These are phyloP conservation scores for Paguma larvata DNA, from an alignment of 2,797 vertebrate species.

Conservation along the genomic window DNA sequence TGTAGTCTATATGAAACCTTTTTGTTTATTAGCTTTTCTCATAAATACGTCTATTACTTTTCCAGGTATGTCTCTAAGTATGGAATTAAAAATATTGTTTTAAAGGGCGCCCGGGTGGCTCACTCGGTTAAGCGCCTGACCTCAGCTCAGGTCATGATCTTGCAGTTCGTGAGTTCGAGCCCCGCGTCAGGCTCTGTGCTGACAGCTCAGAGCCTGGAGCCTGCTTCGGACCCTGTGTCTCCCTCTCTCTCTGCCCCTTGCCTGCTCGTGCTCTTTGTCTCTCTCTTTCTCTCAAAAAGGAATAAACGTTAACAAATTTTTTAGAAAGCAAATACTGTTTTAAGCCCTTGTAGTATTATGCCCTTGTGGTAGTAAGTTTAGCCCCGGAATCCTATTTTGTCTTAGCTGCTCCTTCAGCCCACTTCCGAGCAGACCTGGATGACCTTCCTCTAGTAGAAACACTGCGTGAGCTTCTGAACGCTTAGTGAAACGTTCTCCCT, in stretches of 20 bases:
- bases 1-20: conserved; percentile 35
- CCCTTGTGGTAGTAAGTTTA: conserved; percentile 23
- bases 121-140: too few relatives aligned
- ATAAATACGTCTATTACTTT: conserved; percentile 47
- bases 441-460: not conserved
- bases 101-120: not conserved
- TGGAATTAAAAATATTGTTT: conserved; percentile 29
- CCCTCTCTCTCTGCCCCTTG: too few relatives aligned
- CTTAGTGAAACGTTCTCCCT: not conserved
- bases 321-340: not conserved
- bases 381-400: conserved; percentile 4
- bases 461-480: conserved; percentile 27
- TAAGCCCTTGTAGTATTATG: not conserved
- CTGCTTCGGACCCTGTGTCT: too few relatives aligned
- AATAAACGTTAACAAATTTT: too few relatives aligned
- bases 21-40: conserved; percentile 19
- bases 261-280: too few relatives aligned
- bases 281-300: too few relatives aligned
- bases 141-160: too few relatives aligned
- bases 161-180: too few relatives aligned
- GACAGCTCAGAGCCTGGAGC: too few relatives aligned
- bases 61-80: not conserved
- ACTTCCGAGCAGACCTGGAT: conserved; percentile 30
- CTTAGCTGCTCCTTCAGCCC: not conserved
- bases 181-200: too few relatives aligned